Evolutionary conservation across 2,797 vertebrate genomes (phyloP).

Genomic region (Pteropus rufus): DNA sequence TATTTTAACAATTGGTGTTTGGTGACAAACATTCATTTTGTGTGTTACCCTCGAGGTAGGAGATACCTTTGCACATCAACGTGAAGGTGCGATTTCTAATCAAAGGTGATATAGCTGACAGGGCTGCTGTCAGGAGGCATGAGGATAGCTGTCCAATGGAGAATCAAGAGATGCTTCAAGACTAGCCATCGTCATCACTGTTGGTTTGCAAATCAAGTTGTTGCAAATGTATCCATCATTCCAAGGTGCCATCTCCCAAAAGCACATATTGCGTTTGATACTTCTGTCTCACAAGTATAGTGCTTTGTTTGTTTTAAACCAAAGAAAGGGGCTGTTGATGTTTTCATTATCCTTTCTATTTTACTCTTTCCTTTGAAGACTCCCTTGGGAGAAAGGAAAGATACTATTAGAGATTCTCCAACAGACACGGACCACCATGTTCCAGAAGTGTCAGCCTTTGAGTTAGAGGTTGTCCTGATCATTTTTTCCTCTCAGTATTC

Average conservation of each 20-base stretch:
- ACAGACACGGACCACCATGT: neutral
- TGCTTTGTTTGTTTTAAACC: slow-evolving; percentile 11
- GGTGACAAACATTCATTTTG: neutral
- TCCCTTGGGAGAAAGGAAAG: neutral
- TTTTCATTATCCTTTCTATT: slow-evolving; percentile 21
- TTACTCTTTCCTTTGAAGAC: neutral
- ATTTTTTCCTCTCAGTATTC: neutral
- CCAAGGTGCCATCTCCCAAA: neutral
- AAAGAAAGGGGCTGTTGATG: neutral
- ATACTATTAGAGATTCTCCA: neutral
- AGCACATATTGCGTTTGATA: neutral
- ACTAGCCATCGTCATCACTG: neutral
- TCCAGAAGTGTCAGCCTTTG: slow-evolving; percentile 12
- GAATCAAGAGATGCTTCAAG: neutral
- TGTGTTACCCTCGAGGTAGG: neutral
- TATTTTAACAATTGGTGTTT: neutral
- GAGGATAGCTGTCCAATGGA: neutral
- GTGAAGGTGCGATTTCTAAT: neutral
- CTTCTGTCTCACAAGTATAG: neutral
- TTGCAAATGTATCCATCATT: neutral
- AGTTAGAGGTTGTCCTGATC: neutral
- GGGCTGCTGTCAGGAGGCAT: neutral
- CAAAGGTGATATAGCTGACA: neutral
- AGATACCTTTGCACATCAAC: neutral
- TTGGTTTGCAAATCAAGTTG: neutral